phyloP scores from a whole-genome alignment of 2,113 vertebrate genomes.

The Antechinus stuartii region DNA sequence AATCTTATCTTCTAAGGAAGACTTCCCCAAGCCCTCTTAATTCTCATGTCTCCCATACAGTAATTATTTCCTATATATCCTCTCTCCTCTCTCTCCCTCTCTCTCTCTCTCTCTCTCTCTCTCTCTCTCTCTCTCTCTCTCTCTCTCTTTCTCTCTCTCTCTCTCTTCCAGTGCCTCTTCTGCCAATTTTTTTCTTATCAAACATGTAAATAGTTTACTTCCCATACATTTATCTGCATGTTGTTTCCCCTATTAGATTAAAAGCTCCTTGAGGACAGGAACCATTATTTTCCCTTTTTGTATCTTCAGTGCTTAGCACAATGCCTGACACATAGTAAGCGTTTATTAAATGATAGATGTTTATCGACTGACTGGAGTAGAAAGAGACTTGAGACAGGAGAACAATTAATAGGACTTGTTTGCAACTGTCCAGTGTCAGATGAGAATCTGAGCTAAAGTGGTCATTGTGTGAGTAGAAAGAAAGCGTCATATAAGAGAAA shows the following conservation, averaged over 20 bases:
- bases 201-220: neutral
- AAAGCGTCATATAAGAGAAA: neutral
- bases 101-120: no score
- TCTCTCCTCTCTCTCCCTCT: no score
- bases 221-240: neutral
- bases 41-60: no score
- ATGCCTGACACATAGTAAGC: neutral
- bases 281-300: neutral
- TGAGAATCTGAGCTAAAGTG: neutral
- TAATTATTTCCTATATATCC: no score
- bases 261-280: neutral
- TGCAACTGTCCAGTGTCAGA: neutral
- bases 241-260: neutral
- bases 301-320: neutral
- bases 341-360: neutral
- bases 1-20: neutral
- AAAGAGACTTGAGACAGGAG: neutral
- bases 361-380: neutral
- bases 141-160: no score
- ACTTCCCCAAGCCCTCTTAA: no score
- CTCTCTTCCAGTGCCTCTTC: neutral
- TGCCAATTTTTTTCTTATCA: neutral
- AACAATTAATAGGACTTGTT: neutral
- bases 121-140: no score
- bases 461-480: neutral